A percentile compares a stretch with the other conserved stretches of the same genome.
These are phyloP conservation scores for Sylvietta virens DNA, from an alignment of 2,113 vertebrate species.

Conservation along the genomic window DNA sequence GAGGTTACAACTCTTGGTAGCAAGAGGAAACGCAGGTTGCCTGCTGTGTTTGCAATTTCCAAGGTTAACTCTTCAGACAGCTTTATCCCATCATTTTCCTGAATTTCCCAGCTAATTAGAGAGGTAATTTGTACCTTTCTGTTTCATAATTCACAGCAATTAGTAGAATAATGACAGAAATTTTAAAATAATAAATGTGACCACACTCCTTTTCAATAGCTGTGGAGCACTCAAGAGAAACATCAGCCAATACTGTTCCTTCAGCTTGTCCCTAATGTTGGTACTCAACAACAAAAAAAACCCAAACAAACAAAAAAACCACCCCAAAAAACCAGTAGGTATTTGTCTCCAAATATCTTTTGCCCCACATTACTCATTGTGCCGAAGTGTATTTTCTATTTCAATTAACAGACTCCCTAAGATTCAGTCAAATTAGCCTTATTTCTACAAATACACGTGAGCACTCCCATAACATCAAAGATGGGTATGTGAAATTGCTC, in stretches of 20 bases:
- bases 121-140: slow-evolving; percentile 33
- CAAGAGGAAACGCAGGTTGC: background rate
- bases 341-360: background rate
- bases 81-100: background rate
- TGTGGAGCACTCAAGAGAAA: background rate
- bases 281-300: background rate
- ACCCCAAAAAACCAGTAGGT: background rate
- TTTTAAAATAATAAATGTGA: background rate
- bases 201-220: background rate
- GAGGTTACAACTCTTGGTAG: background rate
- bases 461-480: background rate
- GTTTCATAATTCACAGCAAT: slow-evolving; percentile 10
- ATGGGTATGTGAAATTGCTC: background rate
- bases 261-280: background rate
- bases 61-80: slow-evolving; percentile 26
- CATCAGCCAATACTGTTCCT: background rate
- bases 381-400: background rate
- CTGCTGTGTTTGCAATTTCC: background rate
- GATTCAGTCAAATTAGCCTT: background rate
- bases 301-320: too few relatives aligned
- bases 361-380: background rate
- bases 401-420: background rate
- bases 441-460: background rate
- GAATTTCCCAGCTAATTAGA: background rate
- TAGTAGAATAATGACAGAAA: background rate